These are phyloP conservation scores for Aramus guarauna DNA, from an alignment of 2,113 vertebrate genomes.

Conservation along the genomic window DNA sequence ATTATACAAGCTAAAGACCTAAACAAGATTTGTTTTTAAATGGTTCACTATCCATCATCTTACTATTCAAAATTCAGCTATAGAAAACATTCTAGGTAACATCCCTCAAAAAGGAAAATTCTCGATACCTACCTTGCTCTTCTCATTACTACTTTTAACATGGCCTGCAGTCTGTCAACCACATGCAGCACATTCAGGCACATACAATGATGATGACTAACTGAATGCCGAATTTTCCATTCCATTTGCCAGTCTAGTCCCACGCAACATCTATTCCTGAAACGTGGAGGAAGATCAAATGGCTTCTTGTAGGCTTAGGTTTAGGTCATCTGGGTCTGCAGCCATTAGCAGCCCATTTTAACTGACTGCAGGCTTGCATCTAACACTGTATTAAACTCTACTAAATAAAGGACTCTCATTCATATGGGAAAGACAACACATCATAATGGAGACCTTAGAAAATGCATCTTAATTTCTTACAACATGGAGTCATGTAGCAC, in stretches of 20 bases:
- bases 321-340: background rate
- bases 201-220: background rate
- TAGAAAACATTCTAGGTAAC: background rate
- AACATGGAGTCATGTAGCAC: background rate
- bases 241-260: background rate
- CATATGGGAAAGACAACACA: background rate
- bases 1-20: slow-evolving; percentile 37
- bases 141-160: slow-evolving; percentile 9
- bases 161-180: background rate
- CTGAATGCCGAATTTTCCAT: background rate
- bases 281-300: background rate
- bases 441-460: background rate
- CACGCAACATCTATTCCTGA: background rate
- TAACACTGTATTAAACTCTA: no score
- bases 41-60: slow-evolving; percentile 33
- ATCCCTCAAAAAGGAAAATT: background rate
- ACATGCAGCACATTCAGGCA: background rate
- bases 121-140: background rate
- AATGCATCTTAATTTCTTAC: background rate
- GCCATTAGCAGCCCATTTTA: background rate
- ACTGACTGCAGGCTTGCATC: background rate
- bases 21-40: slow-evolving; percentile 39
- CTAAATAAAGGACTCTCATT: background rate
- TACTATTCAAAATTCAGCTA: slow-evolving; percentile 3
- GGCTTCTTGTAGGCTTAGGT: background rate